Evolutionary conservation across 2,113 vertebrate species (phyloP), one percentile per base, ranked within the genome.

Genomic region (Megaleporinus macrocephalus): DNA sequence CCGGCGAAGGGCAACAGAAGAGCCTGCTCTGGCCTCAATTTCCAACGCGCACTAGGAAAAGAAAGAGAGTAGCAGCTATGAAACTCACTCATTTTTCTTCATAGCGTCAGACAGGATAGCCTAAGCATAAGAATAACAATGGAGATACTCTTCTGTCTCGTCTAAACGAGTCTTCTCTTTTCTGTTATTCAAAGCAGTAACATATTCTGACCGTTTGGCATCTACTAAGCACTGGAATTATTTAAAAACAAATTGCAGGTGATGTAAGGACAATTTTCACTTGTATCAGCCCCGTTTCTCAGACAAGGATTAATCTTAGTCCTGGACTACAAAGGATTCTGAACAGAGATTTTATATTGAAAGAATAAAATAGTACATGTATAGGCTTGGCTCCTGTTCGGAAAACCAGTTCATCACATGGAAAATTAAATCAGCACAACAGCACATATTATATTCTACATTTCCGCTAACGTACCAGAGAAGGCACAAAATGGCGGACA

Each of bases 1-100:
- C 62, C 79, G 75, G 41, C 14, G 72, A 66, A 83, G 81, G 47
- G 66, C 78, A 9, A 68, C 30, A 36, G 72, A 65, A 55, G 33
- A 41, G 5, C 26, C 57, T 14, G 16, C 18, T 73, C 29, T 79
- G 76, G 30, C 79, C 53, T 59, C 68, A 66, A 66, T 15, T 73
- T 79, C 29, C 22, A 66, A 76, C 27, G 77, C 41, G 66, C 49
- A 73, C 55, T 66, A 15, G 14, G 24, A n/a, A 18, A 66, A 65
- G 3, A 30, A 1, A 79, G 11, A 41, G 16, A 65, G 49, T 4
- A 12, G 9, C 1, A 68, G 30, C 9, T 70, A n/a, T 24, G 14
- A 16, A 41, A 30, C 30, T 14, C 24, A 10, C 3, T n/a, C n/a
- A n/a, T n/a, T n/a, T n/a, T n/a, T n/a, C n/a, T n/a, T n/a, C n/a